Conservation (phyloP, 2,113 vertebrate species). For the Hystrix brachyura region DNA sequence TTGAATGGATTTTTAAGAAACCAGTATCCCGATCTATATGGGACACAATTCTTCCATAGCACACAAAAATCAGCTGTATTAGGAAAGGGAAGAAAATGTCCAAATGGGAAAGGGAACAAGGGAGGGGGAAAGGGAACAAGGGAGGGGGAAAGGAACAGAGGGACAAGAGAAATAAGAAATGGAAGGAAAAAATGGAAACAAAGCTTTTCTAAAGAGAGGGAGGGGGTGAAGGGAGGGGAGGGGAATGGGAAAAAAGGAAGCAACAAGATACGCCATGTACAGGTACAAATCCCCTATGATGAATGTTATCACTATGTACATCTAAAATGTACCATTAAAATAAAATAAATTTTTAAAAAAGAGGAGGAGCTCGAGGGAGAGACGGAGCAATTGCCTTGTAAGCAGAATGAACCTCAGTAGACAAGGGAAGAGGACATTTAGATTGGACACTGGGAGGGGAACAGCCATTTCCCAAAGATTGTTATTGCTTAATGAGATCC, state of each 20-base stretch:
- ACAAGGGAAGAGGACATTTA: constrained; percentile 35
- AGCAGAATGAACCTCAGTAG: background rate
- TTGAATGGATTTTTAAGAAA: constrained; percentile 40
- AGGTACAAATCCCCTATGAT: too few species aligned
- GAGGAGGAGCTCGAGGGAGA: background rate
- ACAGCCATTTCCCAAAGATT: constrained; percentile 49
- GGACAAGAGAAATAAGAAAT: too few species aligned
- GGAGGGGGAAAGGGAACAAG: too few species aligned
- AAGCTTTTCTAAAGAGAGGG: background rate
- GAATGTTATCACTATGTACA: too few species aligned
- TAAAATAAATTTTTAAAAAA: background rate
- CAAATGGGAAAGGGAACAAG: too few species aligned
- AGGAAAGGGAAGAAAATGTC: too few species aligned
- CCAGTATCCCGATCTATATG: constrained; percentile 13
- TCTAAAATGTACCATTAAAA: too few species aligned
- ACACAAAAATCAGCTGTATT: background rate
- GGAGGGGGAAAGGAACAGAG: too few species aligned
- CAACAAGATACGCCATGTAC: too few species aligned
- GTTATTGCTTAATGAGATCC: constrained; percentile 81
- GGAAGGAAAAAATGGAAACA: too few species aligned
- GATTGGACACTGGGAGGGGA: constrained; percentile 42
- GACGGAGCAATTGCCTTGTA: background rate
- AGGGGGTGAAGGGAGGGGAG: background rate
- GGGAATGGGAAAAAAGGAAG: too few species aligned
- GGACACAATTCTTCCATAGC: background rate